phyloP scores from a whole-genome alignment of 2,113 vertebrate species.

The Dicerorhinus sumatrensis region DNA sequence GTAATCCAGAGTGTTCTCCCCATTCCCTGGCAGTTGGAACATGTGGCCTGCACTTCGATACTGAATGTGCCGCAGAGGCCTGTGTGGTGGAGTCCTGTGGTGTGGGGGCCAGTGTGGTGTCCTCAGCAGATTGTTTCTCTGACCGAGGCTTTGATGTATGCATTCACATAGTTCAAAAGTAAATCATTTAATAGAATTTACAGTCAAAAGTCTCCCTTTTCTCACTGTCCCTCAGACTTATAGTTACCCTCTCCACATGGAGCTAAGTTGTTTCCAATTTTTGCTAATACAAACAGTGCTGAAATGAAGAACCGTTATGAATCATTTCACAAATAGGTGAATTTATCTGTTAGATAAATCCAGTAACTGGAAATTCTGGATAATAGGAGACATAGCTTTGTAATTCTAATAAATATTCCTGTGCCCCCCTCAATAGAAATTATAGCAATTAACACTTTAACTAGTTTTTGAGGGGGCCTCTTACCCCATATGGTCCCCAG shows the following conservation, averaged over 20 bases:
- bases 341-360: neutral
- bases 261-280: neutral
- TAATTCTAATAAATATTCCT: neutral
- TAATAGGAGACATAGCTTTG: neutral
- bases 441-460: neutral
- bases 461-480: neutral
- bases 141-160: neutral
- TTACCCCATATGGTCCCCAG: neutral
- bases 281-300: neutral
- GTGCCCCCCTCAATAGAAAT: neutral
- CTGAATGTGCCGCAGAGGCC: neutral
- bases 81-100: neutral
- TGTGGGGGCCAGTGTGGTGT: too few relatives aligned
- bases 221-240: neutral
- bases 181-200: neutral
- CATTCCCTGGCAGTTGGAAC: neutral
- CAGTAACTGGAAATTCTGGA: conserved; percentile 2
- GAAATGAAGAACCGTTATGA: neutral
- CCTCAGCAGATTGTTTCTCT: neutral
- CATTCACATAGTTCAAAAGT: neutral
- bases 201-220: neutral
- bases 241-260: neutral
- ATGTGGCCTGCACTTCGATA: neutral
- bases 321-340: neutral
- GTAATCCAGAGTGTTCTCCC: neutral